A percentile compares a stretch with the other conserved stretches of the same genome.
Evolutionary conservation across 2,113 vertebrate species (phyloP).

Genomic region (Hemiscyllium ocellatum): DNA sequence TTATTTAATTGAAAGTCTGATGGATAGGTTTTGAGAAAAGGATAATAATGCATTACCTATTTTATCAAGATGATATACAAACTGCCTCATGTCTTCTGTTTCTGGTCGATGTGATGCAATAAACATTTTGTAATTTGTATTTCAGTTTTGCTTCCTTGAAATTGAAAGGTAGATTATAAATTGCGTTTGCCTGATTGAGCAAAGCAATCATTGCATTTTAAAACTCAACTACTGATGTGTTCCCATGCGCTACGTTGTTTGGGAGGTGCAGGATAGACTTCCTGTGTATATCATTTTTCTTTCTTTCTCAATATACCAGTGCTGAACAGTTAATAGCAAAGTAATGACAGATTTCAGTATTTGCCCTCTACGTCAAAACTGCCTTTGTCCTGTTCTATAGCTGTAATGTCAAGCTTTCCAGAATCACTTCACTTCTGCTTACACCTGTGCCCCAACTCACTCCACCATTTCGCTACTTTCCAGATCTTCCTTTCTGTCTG

Average conservation of each 20-base stretch:
- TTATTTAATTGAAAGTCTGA: neutral
- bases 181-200: neutral
- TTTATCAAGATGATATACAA: neutral
- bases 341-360: neutral
- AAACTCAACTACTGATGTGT: neutral
- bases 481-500: neutral
- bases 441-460: neutral
- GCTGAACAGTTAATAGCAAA: neutral
- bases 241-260: neutral
- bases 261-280: neutral
- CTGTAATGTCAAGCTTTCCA: neutral
- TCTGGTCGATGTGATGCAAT: neutral
- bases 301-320: neutral
- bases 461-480: neutral
- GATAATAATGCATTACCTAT: neutral
- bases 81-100: too few relatives aligned
- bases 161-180: slow-evolving; percentile 9
- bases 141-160: neutral
- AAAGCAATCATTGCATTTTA: neutral
- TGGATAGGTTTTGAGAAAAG: neutral
- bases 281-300: neutral
- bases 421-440: neutral
- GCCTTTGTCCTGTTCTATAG: neutral
- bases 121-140: neutral
- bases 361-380: neutral